phyloP scores from a whole-genome alignment of 2,113 vertebrate genomes.

The Esox niger region DNA sequence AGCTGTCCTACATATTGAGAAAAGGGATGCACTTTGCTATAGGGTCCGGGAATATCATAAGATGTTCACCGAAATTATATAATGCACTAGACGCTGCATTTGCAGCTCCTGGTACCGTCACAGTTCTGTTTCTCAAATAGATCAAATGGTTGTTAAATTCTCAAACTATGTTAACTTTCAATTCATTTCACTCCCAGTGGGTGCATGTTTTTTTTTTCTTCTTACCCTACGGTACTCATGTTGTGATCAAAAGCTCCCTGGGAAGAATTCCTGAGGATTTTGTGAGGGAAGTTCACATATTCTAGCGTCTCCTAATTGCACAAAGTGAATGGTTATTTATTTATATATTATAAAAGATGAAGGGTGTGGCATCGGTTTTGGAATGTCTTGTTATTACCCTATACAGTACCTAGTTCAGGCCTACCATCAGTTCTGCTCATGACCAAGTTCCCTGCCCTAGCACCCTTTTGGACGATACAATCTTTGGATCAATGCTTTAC shows the following conservation, averaged over 20 bases:
- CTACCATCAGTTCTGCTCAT: not conserved
- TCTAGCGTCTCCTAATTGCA: not conserved
- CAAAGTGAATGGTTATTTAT: not conserved
- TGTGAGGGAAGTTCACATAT: no score
- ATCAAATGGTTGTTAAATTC: no score
- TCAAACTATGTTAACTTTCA: not conserved
- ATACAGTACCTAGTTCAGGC: not conserved
- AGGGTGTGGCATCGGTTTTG: not conserved
- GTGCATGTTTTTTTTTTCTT: not conserved
- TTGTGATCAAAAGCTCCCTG: not conserved
- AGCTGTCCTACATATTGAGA: no score
- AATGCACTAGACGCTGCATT: no score
- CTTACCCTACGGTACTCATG: not conserved
- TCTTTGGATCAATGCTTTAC: constrained; percentile 45
- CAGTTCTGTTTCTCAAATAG: no score
- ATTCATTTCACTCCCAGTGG: not conserved
- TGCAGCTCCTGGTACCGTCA: no score
- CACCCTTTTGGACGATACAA: constrained; percentile 9
- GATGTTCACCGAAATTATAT: no score
- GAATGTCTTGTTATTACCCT: not conserved
- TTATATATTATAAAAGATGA: not conserved
- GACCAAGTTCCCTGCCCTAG: constrained; percentile 4
- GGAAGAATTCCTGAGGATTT: no score
- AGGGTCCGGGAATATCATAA: no score
- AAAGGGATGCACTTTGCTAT: no score